Base-by-base conservation (phyloP, 2,113 vertebrate species). In the Antechinus stuartii region DNA sequence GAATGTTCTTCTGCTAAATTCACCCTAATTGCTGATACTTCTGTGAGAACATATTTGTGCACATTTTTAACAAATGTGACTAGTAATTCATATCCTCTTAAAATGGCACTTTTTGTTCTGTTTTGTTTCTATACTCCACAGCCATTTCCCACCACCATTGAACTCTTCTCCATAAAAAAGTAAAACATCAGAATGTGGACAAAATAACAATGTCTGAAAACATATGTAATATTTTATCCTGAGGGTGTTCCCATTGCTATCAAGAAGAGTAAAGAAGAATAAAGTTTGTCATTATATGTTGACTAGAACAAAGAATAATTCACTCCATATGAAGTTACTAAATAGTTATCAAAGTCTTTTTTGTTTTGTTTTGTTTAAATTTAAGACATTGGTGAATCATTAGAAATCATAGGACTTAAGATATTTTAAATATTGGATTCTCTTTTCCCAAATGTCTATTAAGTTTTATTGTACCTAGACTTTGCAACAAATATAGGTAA, bases 1-100 rank as follows among this genome's bases (percentile, higher is more conserved):
- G 49, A 49, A 94, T 4, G 47, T 53, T 92, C 53, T 96, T 93
- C 53, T 90, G 1, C 1, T 96, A 84, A 23, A 89, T 97, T 97
- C 0, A 25, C 23, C 95, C 89, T n/a, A 47, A 0, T 27, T 96
- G 3, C 0, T 91, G 94, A 94, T 61, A 90, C 96, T 93, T 96
- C 30, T 91, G 9, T 92, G 49, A 93, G 26, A 76, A 0, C 0
- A 22, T 84, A 42, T 84, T 42, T n/a, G 0, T 94, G 92, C 2
- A 56, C 3, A 54, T 3, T 84, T 42, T 61, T 96, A 90, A 84
- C 42, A 92, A 57, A 61, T 91, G 12, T 93, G 26, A 2, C 92
- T 84, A 96, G 23, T 50, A 95, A 91, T 94, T 95, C 47, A 27
- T 2, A 89, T 6, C 9, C 16, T n/a, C 68, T 94, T 5, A 84